A percentile compares a stretch with the other conserved stretches of the same genome.
phyloP scores from a whole-genome alignment of 2,113 vertebrate genomes.

The Phyllopteryx taeniolatus region DNA sequence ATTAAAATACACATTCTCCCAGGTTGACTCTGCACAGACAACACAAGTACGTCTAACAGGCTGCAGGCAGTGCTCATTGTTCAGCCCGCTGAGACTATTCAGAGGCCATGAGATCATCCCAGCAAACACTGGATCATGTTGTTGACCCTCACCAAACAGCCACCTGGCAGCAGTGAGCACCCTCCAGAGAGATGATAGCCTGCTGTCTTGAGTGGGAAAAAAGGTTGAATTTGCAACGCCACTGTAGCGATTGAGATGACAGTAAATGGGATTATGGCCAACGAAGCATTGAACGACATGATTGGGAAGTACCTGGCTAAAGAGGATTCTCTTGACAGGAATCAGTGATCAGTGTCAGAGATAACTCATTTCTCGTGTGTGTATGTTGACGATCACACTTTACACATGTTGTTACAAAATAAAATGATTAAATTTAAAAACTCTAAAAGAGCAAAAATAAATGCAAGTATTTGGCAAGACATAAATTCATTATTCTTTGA shows the following conservation, averaged over 20 bases:
- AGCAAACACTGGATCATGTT: background rate
- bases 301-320: constrained; percentile 16
- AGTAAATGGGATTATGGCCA: constrained; percentile 53
- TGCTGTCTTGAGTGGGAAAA: background rate
- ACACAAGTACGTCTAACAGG: constrained; percentile 22
- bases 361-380: constrained; percentile 1
- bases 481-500: too few species aligned
- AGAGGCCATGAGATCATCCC: constrained; percentile 15
- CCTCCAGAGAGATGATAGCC: background rate
- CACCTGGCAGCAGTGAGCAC: background rate
- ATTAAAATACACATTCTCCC: constrained; percentile 26
- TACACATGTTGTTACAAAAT: background rate
- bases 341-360: constrained; percentile 19
- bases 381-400: background rate
- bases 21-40: constrained; percentile 16
- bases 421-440: too few species aligned
- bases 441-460: too few species aligned
- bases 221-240: background rate
- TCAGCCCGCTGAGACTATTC: constrained; percentile 14
- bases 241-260: constrained; percentile 29
- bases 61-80: constrained; percentile 27
- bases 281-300: constrained; percentile 34
- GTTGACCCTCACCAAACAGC: constrained; percentile 2
- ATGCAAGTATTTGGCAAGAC: too few species aligned
- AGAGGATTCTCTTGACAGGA: constrained; percentile 34